Conservation (phyloP, 2,113 vertebrate genomes). For the Numenius arquata region DNA sequence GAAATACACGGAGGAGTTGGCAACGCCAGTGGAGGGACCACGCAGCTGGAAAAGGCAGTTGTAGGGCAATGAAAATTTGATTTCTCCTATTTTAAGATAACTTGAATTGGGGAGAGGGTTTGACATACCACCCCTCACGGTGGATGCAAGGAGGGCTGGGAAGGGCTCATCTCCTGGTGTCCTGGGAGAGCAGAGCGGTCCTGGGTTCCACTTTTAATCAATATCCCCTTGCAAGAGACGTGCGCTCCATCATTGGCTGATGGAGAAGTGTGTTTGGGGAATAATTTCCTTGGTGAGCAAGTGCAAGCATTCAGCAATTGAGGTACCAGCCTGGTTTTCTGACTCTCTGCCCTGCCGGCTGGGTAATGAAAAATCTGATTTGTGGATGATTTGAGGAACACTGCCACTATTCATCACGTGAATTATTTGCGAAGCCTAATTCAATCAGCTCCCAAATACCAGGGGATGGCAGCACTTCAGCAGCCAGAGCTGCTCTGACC, state of each 20-base stretch:
- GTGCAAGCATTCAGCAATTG: background rate
- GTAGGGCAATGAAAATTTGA: background rate
- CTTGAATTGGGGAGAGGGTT: background rate
- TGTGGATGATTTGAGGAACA: conserved; percentile 50
- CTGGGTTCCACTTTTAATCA: background rate
- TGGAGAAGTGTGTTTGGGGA: background rate
- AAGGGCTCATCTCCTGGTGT: background rate
- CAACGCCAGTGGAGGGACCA: background rate
- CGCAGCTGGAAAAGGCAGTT: background rate
- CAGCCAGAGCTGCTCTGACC: background rate
- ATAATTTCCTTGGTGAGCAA: background rate
- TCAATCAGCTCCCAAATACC: background rate
- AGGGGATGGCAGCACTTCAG: background rate
- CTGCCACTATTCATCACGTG: conserved; percentile 48
- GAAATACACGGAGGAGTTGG: background rate
- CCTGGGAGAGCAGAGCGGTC: fast-evolving
- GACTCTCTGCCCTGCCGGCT: background rate
- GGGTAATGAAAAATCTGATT: conserved; percentile 52
- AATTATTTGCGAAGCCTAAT: conserved; percentile 32
- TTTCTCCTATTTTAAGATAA: background rate
- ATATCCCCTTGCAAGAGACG: background rate
- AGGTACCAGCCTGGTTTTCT: conserved; percentile 6
- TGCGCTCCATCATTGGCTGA: background rate
- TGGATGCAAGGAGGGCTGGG: background rate
- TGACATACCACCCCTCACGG: background rate